These are phyloP conservation scores for Deilephila elpenor DNA, from an alignment of 2,888 invertebrate species.

Conservation along the genomic window DNA sequence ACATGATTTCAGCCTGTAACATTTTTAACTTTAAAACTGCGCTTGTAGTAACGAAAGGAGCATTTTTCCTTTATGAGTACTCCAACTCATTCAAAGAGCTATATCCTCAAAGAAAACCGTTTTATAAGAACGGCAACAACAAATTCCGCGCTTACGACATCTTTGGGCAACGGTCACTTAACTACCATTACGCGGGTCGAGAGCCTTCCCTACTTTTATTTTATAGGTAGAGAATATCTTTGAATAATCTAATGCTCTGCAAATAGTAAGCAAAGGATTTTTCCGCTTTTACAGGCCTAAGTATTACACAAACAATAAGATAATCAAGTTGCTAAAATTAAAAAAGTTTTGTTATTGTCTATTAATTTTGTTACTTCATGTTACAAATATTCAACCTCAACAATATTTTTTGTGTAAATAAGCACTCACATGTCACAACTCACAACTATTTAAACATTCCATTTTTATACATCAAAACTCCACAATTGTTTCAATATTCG, in stretches of 20 bases:
- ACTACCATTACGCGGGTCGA: conserved; percentile 30
- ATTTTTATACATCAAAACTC: too few relatives aligned
- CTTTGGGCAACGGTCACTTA: conserved; percentile 31
- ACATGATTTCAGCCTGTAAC: neutral
- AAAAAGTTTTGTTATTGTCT: neutral
- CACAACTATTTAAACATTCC: too few relatives aligned
- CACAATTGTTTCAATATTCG: too few relatives aligned
- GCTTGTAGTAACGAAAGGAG: conserved; percentile 9
- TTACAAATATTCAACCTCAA: too few relatives aligned
- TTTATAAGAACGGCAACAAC: conserved; percentile 24
- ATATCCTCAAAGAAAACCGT: conserved; percentile 7
- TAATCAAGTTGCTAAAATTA: neutral
- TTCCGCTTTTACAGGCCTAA: neutral
- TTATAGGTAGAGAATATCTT: conserved; percentile 18
- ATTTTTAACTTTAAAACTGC: neutral
- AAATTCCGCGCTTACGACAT: conserved; percentile 21
- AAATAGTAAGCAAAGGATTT: neutral
- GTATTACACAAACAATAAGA: neutral
- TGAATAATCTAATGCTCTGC: conserved; percentile 25
- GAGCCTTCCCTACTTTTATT: conserved; percentile 30
- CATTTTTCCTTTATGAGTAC: conserved; percentile 15
- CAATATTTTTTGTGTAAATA: too few relatives aligned
- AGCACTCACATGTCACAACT: too few relatives aligned
- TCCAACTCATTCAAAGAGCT: conserved; percentile 11
- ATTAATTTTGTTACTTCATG: too few relatives aligned